phyloP scores from a whole-genome alignment of 2,888 invertebrate genomes.

The Ryuthela nishihirai region DNA sequence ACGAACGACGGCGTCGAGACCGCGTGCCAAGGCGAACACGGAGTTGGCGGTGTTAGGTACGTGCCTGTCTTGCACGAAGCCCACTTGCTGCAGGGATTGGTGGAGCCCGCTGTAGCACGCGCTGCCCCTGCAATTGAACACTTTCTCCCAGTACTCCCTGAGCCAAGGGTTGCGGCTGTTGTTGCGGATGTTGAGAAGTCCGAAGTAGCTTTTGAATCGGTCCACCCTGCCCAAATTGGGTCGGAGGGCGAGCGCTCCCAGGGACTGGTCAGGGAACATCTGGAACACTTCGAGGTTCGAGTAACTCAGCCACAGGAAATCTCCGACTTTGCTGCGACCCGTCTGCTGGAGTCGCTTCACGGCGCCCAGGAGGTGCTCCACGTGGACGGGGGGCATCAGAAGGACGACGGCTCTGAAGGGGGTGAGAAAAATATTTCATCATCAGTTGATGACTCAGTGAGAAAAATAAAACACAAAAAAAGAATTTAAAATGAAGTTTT shows the following conservation, averaged over 20 bases:
- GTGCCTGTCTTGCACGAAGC: slow-evolving; percentile 43
- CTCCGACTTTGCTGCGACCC: slow-evolving; percentile 15
- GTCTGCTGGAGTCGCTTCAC: slow-evolving; percentile 25
- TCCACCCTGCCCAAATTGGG: slow-evolving; percentile 38
- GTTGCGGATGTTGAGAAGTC: slow-evolving; percentile 40
- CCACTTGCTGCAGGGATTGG: slow-evolving; percentile 11
- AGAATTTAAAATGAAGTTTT: not conserved
- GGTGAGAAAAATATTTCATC: not conserved
- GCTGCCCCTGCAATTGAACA: slow-evolving; percentile 48
- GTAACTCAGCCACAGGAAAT: slow-evolving; percentile 30
- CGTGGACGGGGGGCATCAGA: slow-evolving; percentile 17
- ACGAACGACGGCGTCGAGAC: slow-evolving; percentile 46
- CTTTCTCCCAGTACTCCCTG: slow-evolving; percentile 50
- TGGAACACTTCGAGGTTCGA: slow-evolving; percentile 29
- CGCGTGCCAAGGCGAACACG: slow-evolving; percentile 50
- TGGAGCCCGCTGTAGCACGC: slow-evolving; percentile 34
- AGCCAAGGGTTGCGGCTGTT: slow-evolving; percentile 52
- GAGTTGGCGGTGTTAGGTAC: slow-evolving; percentile 50
- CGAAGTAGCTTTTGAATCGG: slow-evolving; percentile 44
- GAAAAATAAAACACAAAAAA: not conserved
- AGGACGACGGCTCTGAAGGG: slow-evolving; percentile 24
- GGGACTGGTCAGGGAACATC: slow-evolving; percentile 31
- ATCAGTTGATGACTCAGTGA: too few species aligned
- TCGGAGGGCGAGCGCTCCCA: slow-evolving; percentile 17
- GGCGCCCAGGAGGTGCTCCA: slow-evolving; percentile 18